Evolutionary conservation across 2,797 vertebrate genomes (phyloP), one percentile per base, ranked within the genome.

Genomic region (Cynopterus sphinx): DNA sequence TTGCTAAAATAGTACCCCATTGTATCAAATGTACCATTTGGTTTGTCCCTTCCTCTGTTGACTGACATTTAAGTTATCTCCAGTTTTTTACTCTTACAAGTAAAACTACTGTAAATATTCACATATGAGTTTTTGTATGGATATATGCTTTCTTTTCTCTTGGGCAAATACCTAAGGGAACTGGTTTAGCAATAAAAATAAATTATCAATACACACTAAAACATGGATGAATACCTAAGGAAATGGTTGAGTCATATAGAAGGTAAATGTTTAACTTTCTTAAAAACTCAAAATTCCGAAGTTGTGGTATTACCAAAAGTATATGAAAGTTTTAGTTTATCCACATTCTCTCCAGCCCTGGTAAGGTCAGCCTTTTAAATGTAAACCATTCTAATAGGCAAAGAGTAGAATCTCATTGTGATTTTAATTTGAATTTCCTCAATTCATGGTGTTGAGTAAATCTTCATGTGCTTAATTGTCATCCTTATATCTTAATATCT

Each of bases 211-310:
- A 49, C 46, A 49, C 46, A 13, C 46, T 49, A 49, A 49, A 49
- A 49, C 13, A 4, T 82, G 79, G 49, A 33, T 93, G 75, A 95
- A 91, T 59, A 51, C 43, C 65, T 82, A 74, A 74, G 49, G 55
- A 84, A 92, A 74, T 36, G 19, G 11, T 55, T 87, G 70, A 74
- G 41, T 84, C 28, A 39, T 68, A 43, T 39, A 5, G 17, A 36
- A 93, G 36, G 36, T 81, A 41, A 81, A 68, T 24, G 41, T 59
- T 63, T 65, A 71, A 91, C n/a, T 75, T 90, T 77, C 55, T 78
- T 67, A 92, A 91, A 84, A 75, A 39, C 13, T 39, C 41, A 68
- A 79, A 65, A 21, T 96, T 65, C 31, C 28, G 57, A 96, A 86
- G 36, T 13, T 0, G 4, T 87, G 33, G 16, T 67, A 39, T n/a